A percentile compares a stretch with the other conserved stretches of the same genome.
phyloP scores from a whole-genome alignment of 1,140 invertebrate genomes.

The Aphaenogaster ashmeadi region DNA sequence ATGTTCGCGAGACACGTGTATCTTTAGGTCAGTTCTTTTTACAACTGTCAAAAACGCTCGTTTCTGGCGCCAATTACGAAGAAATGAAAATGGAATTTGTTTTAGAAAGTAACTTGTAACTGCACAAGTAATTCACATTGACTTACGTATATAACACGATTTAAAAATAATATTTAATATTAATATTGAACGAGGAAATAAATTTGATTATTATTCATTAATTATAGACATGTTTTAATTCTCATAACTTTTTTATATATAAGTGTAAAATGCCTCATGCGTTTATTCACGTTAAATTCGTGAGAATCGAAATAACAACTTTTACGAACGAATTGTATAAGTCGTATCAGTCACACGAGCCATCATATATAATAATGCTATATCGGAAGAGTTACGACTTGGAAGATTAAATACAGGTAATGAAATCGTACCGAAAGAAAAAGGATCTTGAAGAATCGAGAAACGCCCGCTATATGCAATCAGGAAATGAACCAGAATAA shows the following conservation, averaged over 20 bases:
- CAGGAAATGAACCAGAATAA: constrained; percentile 52
- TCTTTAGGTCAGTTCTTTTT: constrained; percentile 64
- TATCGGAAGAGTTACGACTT: not conserved
- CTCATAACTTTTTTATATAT: not conserved
- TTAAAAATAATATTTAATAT: not conserved
- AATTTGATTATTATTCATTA: not conserved
- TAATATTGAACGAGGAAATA: not conserved
- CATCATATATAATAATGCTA: not conserved
- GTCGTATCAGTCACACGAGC: not conserved
- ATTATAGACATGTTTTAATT: not conserved
- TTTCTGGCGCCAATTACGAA: not conserved
- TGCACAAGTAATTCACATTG: not conserved
- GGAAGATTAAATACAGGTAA: constrained; percentile 12
- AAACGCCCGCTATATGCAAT: constrained; percentile 40
- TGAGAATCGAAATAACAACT: not conserved
- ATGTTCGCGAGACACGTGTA: constrained; percentile 54
- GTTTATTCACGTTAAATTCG: not conserved
- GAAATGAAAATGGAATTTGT: not conserved
- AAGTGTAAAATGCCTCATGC: not conserved
- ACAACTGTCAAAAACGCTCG: not conserved
- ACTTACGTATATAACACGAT: not conserved
- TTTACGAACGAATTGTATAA: not conserved
- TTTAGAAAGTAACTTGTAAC: not conserved
- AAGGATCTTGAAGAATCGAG: not conserved
- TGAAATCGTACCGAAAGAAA: constrained; percentile 29